Evolutionary conservation across 2,113 vertebrate species (phyloP).

Genomic region (Chlamydotis undulata): DNA sequence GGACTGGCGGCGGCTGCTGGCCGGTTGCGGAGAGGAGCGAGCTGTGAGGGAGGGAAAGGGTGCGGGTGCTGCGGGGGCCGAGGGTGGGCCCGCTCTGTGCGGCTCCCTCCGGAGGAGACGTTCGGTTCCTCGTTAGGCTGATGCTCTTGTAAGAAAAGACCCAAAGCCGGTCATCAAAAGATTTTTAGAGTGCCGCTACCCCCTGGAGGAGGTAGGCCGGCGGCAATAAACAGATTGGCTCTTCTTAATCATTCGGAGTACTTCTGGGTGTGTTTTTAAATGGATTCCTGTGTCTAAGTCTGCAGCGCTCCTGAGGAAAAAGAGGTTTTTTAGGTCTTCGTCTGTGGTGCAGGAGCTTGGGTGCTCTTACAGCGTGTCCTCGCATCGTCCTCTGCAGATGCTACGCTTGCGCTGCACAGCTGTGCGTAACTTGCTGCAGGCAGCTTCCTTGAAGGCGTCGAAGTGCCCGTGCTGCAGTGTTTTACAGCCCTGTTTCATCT

Average conservation of each 20-base stretch:
- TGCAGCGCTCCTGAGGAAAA: not conserved
- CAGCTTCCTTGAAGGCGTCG: not conserved
- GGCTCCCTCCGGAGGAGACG: not conserved
- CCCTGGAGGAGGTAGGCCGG: accelerated
- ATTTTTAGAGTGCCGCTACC: accelerated
- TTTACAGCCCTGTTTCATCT: not conserved
- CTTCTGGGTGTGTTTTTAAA: accelerated
- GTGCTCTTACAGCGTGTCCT: accelerated
- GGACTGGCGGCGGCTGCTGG: not conserved
- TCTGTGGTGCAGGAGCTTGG: accelerated
- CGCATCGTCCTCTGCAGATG: accelerated
- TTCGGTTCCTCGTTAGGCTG: accelerated
- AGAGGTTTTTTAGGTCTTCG: not conserved
- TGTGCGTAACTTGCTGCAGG: accelerated
- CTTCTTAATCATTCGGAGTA: accelerated
- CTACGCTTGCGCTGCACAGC: accelerated
- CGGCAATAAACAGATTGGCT: accelerated
- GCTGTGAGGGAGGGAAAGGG: accelerated
- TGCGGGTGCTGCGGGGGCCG: not conserved
- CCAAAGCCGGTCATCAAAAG: accelerated
- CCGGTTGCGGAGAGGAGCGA: accelerated
- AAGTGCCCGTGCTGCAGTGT: accelerated
- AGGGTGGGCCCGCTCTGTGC: accelerated
- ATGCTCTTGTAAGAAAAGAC: accelerated
- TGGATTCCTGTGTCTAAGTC: no score